phyloP scores from a whole-genome alignment of 37 sponge, comb jelly and placozoan species.

The Agelas oroides region DNA sequence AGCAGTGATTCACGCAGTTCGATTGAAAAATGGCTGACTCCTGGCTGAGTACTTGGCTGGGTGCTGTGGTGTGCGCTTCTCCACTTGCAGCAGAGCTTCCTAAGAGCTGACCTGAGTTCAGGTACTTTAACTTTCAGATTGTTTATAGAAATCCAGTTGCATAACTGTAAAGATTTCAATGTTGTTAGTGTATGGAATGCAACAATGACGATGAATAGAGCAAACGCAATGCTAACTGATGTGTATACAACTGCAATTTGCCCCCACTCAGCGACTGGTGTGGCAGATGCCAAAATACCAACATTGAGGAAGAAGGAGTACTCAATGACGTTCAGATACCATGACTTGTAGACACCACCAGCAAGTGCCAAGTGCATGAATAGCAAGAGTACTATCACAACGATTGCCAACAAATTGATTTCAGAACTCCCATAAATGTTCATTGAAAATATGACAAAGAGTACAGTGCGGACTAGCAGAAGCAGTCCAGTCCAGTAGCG shows the following conservation, averaged over 20 bases:
- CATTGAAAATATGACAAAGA: neutral
- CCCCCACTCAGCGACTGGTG: neutral
- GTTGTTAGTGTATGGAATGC: neutral
- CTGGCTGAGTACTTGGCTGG: no score
- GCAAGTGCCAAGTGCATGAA: neutral
- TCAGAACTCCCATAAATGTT: neutral
- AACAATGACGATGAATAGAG: neutral
- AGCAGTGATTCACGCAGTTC: no score
- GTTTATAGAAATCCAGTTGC: no score
- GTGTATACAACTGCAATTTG: neutral
- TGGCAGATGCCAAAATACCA: neutral
- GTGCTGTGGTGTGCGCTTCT: no score
- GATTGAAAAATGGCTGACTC: no score
- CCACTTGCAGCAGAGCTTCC: no score
- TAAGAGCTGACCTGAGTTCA: no score
- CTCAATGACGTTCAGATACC: neutral
- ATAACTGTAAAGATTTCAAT: neutral
- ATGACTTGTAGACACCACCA: neutral
- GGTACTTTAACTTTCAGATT: no score
- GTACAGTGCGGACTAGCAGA: neutral
- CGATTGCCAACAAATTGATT: neutral
- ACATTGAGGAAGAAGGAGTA: neutral
- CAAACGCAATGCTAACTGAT: neutral
- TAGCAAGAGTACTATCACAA: neutral
- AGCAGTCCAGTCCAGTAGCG: conserved; percentile 13